Conservation (phyloP, 2,888 invertebrate genomes). For the Thecocarcelia acutangulata region DNA sequence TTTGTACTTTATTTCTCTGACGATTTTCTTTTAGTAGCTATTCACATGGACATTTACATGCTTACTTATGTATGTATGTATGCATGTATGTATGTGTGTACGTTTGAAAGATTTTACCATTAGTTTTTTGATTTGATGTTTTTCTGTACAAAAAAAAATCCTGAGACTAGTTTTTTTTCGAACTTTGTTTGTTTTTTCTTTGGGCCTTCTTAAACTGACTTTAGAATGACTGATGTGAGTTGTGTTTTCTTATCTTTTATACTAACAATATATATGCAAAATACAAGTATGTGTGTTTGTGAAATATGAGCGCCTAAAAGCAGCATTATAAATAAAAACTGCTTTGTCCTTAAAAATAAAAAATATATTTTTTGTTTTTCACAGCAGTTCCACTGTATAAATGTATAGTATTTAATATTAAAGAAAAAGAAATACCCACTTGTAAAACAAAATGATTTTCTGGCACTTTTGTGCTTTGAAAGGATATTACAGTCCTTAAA, state of each 20-base stretch:
- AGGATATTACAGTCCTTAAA: conserved; percentile 51
- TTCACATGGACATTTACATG: neutral
- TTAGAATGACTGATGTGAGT: conserved; percentile 58
- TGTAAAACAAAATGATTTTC: conserved; percentile 15
- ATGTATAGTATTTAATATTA: conserved; percentile 48
- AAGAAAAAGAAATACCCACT: conserved; percentile 34
- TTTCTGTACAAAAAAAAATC: conserved; percentile 19
- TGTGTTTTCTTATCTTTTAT: neutral
- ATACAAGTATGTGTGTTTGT: conserved; percentile 11
- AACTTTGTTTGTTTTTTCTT: conserved; percentile 1
- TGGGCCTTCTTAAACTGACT: conserved; percentile 28
- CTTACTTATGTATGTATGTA: neutral
- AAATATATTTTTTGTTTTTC: conserved; percentile 1
- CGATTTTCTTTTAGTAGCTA: conserved; percentile 31
- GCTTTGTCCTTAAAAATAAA: neutral
- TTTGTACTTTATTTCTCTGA: conserved; percentile 48
- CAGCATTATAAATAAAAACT: conserved; percentile 14
- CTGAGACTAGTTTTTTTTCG: conserved; percentile 52
- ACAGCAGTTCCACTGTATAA: neutral
- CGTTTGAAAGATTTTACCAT: no score
- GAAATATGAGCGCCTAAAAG: conserved; percentile 35
- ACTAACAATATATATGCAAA: conserved; percentile 21
- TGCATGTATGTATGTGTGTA: neutral
- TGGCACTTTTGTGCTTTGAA: conserved; percentile 9
- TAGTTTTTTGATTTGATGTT: no score